These are phyloP conservation scores for Euproctis similis DNA, from an alignment of 2,888 invertebrate species.

Conservation along the genomic window DNA sequence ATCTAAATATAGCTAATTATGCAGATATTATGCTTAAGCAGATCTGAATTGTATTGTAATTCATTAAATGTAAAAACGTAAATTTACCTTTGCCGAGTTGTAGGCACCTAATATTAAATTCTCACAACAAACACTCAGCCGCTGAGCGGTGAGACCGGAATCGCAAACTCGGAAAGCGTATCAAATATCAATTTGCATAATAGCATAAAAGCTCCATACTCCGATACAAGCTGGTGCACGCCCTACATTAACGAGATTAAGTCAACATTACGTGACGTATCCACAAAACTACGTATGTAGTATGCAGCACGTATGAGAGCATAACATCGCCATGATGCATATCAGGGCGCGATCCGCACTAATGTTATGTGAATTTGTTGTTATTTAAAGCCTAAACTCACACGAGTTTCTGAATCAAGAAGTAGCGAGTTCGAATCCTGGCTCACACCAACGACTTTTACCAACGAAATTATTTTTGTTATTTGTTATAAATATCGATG, in stretches of 20 bases:
- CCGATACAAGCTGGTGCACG: constrained; percentile 47
- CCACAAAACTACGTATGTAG: constrained; percentile 32
- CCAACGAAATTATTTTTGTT: no score
- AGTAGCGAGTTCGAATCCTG: no score
- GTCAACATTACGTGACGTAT: constrained; percentile 58
- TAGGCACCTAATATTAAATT: no score
- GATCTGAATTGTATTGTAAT: neutral
- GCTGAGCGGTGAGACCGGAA: constrained; percentile 34
- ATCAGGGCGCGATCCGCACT: no score
- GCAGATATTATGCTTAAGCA: constrained; percentile 16
- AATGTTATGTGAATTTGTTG: no score
- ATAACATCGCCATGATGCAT: constrained; percentile 7
- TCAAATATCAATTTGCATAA: constrained; percentile 63
- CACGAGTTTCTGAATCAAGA: no score
- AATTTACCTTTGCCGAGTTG: no score
- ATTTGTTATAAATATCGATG: no score
- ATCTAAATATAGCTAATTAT: no score
- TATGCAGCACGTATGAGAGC: constrained; percentile 17
- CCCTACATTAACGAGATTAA: constrained; percentile 54
- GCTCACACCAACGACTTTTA: no score
- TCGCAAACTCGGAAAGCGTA: constrained; percentile 44
- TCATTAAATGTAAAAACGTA: neutral
- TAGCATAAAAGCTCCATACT: constrained; percentile 54
- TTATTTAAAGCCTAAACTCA: no score
- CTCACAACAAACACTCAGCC: constrained; percentile 29